Evolutionary conservation across 2,113 vertebrate genomes (phyloP).

Genomic region (Eudyptes chrysolophus): DNA sequence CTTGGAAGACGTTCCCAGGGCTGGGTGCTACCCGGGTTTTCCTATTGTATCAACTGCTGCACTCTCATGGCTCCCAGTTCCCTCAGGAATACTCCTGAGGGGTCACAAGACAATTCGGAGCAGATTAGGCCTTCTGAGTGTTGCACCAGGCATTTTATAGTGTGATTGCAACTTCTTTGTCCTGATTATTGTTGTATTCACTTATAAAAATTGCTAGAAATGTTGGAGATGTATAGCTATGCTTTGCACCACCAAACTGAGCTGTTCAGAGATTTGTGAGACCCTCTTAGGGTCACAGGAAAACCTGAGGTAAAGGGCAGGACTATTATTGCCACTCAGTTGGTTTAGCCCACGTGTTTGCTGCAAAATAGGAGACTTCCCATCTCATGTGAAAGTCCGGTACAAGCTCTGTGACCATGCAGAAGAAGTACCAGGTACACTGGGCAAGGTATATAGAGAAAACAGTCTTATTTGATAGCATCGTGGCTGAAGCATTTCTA

Average conservation of each 20-base stretch:
- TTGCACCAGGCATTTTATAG: not conserved
- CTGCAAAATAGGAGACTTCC: not conserved
- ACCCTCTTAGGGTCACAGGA: not conserved
- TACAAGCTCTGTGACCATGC: not conserved
- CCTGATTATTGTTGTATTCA: not conserved
- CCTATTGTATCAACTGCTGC: not conserved
- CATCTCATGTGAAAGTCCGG: not conserved
- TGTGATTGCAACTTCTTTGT: not conserved
- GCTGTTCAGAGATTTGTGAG: accelerated
- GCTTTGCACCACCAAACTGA: not conserved
- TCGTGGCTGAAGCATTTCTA: not conserved
- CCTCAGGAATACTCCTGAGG: not conserved
- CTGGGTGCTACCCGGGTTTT: not conserved
- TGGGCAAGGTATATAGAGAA: not conserved
- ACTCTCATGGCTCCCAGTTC: not conserved
- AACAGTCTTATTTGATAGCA: not conserved
- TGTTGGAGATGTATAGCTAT: not conserved
- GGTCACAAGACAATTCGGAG: not conserved
- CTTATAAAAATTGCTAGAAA: not conserved
- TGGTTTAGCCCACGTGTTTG: not conserved
- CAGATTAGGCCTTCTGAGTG: not conserved
- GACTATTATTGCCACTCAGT: not conserved
- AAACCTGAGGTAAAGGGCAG: not conserved
- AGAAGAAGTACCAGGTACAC: not conserved
- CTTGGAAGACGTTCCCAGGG: not conserved